A percentile compares a stretch with the other conserved stretches of the same genome.
phyloP scores from a whole-genome alignment of 2,888 invertebrate genomes.

The Escarpia spicata region DNA sequence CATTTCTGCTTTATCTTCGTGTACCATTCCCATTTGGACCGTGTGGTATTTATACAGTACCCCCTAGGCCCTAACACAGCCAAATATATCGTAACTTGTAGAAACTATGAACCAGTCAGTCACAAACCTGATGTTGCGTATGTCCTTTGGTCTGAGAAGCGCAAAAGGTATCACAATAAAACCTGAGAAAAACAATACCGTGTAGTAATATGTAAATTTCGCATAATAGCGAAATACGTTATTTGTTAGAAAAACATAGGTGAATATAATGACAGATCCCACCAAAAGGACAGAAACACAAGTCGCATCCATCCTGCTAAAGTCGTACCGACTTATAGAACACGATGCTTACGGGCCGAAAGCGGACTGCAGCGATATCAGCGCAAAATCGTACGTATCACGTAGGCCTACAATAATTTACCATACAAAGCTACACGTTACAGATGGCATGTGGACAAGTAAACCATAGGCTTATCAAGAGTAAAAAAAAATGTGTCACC shows the following conservation, averaged over 20 bases:
- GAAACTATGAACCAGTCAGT: not conserved
- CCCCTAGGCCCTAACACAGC: not conserved
- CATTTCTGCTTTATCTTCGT: not conserved
- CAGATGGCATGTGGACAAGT: too few relatives aligned
- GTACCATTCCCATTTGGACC: not conserved
- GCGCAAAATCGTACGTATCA: too few relatives aligned
- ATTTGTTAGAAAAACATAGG: not conserved
- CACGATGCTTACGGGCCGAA: not conserved
- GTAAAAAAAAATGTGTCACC: too few relatives aligned
- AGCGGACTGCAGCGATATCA: not conserved
- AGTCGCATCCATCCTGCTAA: not conserved
- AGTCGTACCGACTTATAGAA: not conserved
- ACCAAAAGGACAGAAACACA: conserved; percentile 13
- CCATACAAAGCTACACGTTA: too few relatives aligned
- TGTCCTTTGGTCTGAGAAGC: conserved; percentile 3
- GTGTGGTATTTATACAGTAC: not conserved
- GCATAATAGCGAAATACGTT: not conserved
- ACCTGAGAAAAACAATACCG: conserved; percentile 16
- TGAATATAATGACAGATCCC: conserved; percentile 3
- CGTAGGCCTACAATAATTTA: too few relatives aligned
- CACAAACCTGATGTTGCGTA: conserved; percentile 3
- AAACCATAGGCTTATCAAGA: too few relatives aligned
- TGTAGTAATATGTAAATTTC: not conserved
- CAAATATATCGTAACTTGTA: not conserved
- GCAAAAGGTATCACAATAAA: conserved; percentile 7